Evolutionary conservation across 2,888 invertebrate genomes (phyloP).

Genomic region (Hecatera dysodea): DNA sequence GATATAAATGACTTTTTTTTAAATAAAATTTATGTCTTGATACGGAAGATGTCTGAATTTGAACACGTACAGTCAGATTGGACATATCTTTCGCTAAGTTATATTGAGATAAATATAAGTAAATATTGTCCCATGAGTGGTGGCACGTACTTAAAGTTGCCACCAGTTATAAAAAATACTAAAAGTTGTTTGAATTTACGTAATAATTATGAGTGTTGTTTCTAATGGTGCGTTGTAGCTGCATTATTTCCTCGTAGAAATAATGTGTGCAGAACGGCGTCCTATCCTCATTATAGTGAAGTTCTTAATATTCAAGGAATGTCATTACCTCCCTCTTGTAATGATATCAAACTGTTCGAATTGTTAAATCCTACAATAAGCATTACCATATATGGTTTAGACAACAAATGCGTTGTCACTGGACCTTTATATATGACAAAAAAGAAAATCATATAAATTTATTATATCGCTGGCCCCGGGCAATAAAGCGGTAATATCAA

Average conservation of each 20-base stretch:
- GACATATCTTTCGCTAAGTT: no score
- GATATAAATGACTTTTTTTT: no score
- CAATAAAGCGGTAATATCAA: no score
- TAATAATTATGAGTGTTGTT: no score
- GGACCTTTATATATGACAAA: conserved; percentile 52
- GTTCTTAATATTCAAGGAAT: conserved; percentile 42
- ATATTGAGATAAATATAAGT: no score
- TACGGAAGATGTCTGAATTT: no score
- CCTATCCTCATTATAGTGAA: conserved; percentile 43
- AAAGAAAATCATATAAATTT: conserved; percentile 39
- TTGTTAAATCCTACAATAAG: conserved; percentile 40
- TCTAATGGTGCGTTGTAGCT: conserved; percentile 1
- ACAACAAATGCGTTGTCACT: conserved; percentile 36
- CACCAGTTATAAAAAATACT: no score
- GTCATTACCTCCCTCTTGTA: conserved; percentile 43
- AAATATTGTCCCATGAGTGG: no score
- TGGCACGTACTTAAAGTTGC: no score
- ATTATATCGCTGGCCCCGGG: neutral
- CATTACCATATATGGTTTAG: conserved; percentile 49
- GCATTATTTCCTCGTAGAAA: conserved; percentile 2
- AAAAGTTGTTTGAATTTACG: no score
- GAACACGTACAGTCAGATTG: no score
- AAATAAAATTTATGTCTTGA: no score
- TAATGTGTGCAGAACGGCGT: conserved; percentile 38
- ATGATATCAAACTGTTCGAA: conserved; percentile 53